A percentile compares a stretch with the other conserved stretches of the same genome.
These are phyloP conservation scores for Labia minor DNA, from an alignment of 2,888 invertebrate genomes.

Conservation along the genomic window DNA sequence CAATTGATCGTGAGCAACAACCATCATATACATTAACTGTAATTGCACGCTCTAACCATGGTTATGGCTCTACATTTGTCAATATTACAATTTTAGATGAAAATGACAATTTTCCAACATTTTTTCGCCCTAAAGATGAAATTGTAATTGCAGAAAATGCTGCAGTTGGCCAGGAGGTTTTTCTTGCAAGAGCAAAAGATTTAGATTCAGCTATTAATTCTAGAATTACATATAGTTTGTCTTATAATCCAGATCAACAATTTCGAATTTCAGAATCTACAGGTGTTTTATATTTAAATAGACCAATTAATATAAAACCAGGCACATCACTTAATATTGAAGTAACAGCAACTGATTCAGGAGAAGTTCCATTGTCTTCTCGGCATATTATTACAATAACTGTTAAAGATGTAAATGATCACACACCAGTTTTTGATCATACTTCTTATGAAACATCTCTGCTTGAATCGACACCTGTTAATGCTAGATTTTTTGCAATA, in stretches of 20 bases:
- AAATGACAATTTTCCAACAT: conserved; percentile 84
- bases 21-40: conserved; percentile 66
- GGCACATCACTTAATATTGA: conserved; percentile 60
- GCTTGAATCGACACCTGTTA: conserved; percentile 80
- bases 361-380: conserved; percentile 58
- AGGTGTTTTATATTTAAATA: conserved; percentile 79
- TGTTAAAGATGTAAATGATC: conserved; percentile 86
- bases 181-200: conserved; percentile 76
- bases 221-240: conserved; percentile 67
- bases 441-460: conserved; percentile 87
- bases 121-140: conserved; percentile 67
- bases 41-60: conserved; percentile 64
- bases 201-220: conserved; percentile 83
- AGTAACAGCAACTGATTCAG: conserved; percentile 77
- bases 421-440: conserved; percentile 87
- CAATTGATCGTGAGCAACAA: conserved; percentile 74
- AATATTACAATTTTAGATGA: conserved; percentile 73
- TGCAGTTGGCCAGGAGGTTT: conserved; percentile 88
- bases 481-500: conserved; percentile 80
- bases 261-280: conserved; percentile 77
- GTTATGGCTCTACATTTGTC: conserved; percentile 67
- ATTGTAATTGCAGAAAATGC: conserved; percentile 75
- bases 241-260: conserved; percentile 65
- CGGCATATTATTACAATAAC: conserved; percentile 60
- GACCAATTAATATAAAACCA: conserved; percentile 64